Conservation (phyloP, 2,113 vertebrate genomes). For the Anarhynchus alexandrinus region DNA sequence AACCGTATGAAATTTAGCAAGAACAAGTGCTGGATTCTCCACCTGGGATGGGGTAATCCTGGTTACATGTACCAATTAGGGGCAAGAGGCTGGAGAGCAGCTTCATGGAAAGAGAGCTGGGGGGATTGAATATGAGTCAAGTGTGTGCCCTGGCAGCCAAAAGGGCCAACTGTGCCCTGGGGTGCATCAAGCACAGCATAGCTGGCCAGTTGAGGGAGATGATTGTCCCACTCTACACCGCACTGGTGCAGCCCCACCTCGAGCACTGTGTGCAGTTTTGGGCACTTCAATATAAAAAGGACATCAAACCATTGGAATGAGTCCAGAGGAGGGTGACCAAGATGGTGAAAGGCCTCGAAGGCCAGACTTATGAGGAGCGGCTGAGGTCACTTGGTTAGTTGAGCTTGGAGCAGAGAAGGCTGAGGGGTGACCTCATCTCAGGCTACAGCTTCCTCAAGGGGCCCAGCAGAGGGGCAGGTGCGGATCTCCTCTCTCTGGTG, state of each 20-base stretch:
- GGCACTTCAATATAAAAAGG: neutral
- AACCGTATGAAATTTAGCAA: neutral
- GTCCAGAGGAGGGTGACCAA: neutral
- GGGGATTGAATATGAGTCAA: neutral
- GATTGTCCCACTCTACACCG: neutral
- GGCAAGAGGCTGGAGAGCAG: neutral
- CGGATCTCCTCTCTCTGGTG: neutral
- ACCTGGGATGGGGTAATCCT: neutral
- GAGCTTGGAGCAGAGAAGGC: neutral
- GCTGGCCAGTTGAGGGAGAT: rapidly evolving
- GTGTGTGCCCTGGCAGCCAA: neutral
- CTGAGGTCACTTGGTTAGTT: neutral
- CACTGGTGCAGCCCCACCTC: rapidly evolving
- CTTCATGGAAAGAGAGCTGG: neutral
- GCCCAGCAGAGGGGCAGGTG: neutral
- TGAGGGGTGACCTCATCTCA: neutral
- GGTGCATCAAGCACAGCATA: neutral
- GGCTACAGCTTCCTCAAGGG: neutral
- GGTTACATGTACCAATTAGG: neutral
- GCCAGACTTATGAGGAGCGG: rapidly evolving
- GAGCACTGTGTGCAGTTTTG: neutral
- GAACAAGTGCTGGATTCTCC: neutral
- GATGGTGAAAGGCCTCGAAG: neutral
- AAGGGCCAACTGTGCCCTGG: neutral
- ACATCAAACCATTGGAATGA: neutral